A percentile compares a stretch with the other conserved stretches of the same genome.
Conservation (phyloP, 2,113 vertebrate genomes). For the Cheirogaleus medius region DNA sequence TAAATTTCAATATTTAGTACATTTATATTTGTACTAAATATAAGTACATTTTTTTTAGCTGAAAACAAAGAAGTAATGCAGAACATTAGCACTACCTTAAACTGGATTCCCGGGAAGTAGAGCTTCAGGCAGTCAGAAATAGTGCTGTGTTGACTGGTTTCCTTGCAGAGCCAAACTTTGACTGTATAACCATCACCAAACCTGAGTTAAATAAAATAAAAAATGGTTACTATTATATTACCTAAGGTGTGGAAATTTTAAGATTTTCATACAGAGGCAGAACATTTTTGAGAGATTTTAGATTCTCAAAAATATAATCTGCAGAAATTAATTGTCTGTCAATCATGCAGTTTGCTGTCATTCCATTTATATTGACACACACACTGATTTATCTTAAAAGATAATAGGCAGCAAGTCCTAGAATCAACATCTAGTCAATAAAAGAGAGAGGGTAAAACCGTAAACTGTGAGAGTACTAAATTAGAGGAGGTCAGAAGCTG, state of each 20-base stretch:
- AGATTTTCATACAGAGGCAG: neutral
- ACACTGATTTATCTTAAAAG: neutral
- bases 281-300: neutral
- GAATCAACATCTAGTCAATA: neutral
- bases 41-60: neutral
- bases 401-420: neutral
- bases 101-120: conserved; percentile 78
- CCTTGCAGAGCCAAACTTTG: conserved; percentile 80
- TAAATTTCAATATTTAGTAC: no score
- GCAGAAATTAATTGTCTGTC: neutral
- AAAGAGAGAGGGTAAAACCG: neutral
- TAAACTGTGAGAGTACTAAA: neutral
- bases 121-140: conserved; percentile 76
- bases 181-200: conserved; percentile 82
- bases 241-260: no score
- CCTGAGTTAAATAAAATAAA: conserved; percentile 55
- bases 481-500: neutral
- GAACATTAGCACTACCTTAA: conserved; percentile 78
- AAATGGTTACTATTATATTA: neutral
- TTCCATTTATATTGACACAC: neutral
- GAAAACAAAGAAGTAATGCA: neutral
- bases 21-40: no score
- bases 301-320: neutral
- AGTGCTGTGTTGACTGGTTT: neutral
- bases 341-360: neutral